These are phyloP conservation scores for Capitella teleta DNA, from an alignment of 1,140 invertebrate species.

Conservation along the genomic window DNA sequence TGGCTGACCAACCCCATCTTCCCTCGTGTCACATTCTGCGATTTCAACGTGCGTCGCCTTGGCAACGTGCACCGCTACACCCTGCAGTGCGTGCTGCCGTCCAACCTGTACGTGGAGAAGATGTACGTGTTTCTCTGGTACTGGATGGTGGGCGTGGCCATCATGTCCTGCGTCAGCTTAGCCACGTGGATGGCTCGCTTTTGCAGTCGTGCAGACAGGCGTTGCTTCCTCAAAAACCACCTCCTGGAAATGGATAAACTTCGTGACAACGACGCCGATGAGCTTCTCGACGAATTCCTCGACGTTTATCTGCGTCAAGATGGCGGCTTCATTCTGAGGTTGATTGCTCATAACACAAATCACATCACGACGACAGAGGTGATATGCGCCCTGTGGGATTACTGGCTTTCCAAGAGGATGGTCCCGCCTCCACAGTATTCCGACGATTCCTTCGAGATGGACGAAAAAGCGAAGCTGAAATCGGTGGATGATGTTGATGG, in stretches of 20 bases:
- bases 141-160: slow-evolving; percentile 43
- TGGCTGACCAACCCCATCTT: slow-evolving; percentile 19
- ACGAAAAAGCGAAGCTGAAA: no score
- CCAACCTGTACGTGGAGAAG: slow-evolving; percentile 49
- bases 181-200: slow-evolving; percentile 31
- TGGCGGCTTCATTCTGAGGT: slow-evolving; percentile 16
- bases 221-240: slow-evolving; percentile 9
- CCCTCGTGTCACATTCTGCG: slow-evolving; percentile 21
- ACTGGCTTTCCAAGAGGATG: slow-evolving; percentile 20
- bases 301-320: slow-evolving; percentile 14
- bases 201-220: slow-evolving; percentile 4
- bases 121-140: slow-evolving; percentile 48
- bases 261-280: not conserved
- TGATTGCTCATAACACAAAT: slow-evolving; percentile 27
- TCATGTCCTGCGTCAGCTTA: slow-evolving; percentile 17
- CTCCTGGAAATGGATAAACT: not conserved
- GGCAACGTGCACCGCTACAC: slow-evolving; percentile 46
- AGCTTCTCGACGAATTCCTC: slow-evolving; percentile 1
- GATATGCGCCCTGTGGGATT: slow-evolving; percentile 9
- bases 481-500: no score
- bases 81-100: slow-evolving; percentile 48
- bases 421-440: no score
- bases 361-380: slow-evolving; percentile 31
- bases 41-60: slow-evolving; percentile 30
- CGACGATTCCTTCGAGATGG: no score